phyloP scores from a whole-genome alignment of 2,113 vertebrate genomes.

The Aleadryas rufinucha region DNA sequence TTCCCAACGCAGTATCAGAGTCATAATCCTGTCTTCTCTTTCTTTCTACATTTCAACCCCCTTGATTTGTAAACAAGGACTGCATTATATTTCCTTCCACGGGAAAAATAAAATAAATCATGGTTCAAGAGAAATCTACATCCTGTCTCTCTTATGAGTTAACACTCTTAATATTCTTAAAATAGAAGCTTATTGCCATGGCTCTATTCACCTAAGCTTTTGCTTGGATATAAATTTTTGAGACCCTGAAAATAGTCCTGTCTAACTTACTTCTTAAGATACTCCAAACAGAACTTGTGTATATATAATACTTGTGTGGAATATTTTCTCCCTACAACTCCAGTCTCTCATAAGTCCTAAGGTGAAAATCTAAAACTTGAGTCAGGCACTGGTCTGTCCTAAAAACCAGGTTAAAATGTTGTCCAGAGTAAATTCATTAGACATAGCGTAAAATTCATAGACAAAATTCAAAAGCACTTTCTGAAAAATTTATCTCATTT shows the following conservation, averaged over 20 bases:
- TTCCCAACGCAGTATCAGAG: neutral
- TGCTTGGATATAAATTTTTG: neutral
- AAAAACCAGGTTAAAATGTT: neutral
- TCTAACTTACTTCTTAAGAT: neutral
- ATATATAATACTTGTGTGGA: neutral
- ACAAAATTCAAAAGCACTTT: neutral
- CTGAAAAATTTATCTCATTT: neutral
- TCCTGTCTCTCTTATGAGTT: neutral
- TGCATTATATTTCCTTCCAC: neutral
- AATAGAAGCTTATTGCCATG: fast-evolving
- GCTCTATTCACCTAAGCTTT: neutral
- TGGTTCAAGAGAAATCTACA: neutral
- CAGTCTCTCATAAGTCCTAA: neutral
- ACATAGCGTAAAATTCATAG: fast-evolving
- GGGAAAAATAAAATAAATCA: neutral
- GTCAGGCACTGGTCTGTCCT: neutral
- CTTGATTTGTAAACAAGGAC: neutral
- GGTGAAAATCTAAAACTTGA: neutral
- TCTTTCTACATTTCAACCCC: neutral
- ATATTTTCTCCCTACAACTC: neutral
- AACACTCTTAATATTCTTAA: neutral
- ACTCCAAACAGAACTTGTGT: neutral
- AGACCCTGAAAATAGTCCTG: neutral
- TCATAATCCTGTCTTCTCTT: neutral
- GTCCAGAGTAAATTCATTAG: neutral